Conservation (phyloP, 2,113 vertebrate genomes). For the Spea bombifrons region DNA sequence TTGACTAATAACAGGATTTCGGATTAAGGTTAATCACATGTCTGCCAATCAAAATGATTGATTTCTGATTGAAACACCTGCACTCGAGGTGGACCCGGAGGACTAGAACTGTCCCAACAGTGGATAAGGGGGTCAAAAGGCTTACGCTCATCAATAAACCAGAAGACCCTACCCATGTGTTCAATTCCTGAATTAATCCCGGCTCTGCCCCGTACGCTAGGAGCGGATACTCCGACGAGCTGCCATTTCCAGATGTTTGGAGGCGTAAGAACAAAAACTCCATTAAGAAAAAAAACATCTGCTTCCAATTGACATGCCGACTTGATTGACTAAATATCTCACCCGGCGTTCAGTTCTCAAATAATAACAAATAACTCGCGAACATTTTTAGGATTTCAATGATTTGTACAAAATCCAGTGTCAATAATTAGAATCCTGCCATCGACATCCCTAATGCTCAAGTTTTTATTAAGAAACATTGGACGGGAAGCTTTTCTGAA, state of each 20-base stretch:
- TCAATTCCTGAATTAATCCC: slow-evolving; percentile 6
- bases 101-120: neutral
- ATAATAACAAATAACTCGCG: neutral
- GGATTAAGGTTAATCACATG: neutral
- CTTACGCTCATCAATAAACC: neutral
- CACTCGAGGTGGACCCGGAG: neutral
- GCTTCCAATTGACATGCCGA: slow-evolving; percentile 21
- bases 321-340: slow-evolving; percentile 8
- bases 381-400: neutral
- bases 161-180: neutral
- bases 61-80: neutral
- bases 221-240: neutral
- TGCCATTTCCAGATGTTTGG: slow-evolving; percentile 1
- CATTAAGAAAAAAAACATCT: slow-evolving; percentile 12
- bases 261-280: neutral
- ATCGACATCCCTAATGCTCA: no score
- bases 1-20: no score
- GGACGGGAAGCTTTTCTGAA: no score
- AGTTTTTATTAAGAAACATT: no score
- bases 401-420: neutral
- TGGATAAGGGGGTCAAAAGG: neutral
- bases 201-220: neutral
- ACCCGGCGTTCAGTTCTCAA: neutral
- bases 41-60: neutral
- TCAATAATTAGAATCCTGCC: neutral